Conservation (phyloP, 2,888 invertebrate species). For the Thecocarcelia acutangulata region DNA sequence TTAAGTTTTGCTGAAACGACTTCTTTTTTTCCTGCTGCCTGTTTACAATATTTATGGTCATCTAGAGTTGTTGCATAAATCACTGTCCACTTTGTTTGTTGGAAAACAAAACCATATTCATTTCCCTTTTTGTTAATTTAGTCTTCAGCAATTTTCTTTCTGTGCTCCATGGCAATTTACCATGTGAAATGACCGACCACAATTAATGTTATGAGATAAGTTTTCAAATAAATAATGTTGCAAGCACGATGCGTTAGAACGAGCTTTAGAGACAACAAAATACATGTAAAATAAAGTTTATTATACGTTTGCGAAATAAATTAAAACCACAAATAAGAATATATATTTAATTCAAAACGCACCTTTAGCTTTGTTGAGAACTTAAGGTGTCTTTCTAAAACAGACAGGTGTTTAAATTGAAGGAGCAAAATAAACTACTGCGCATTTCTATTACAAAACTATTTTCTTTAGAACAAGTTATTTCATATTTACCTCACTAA, state of each 20-base stretch:
- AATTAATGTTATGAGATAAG: slow-evolving; percentile 80
- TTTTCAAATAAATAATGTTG: slow-evolving; percentile 70
- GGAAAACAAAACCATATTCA: slow-evolving; percentile 13
- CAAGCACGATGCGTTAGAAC: slow-evolving; percentile 20
- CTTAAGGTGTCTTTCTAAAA: background rate
- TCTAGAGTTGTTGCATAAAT: slow-evolving; percentile 79
- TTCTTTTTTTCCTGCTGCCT: slow-evolving; percentile 19
- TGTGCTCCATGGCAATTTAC: slow-evolving; percentile 53
- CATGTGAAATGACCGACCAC: slow-evolving; percentile 77
- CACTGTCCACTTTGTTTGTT: slow-evolving; percentile 72
- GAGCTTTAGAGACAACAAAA: slow-evolving; percentile 8
- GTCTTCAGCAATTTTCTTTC: slow-evolving; percentile 50
- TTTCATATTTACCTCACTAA: too few species aligned
- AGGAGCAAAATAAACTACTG: too few species aligned
- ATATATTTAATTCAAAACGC: slow-evolving; percentile 17
- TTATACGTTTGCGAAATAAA: slow-evolving; percentile 50
- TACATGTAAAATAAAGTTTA: slow-evolving; percentile 14
- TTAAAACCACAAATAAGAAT: slow-evolving; percentile 60
- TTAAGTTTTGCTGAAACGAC: slow-evolving; percentile 37
- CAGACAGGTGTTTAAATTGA: too few species aligned
- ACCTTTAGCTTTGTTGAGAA: background rate
- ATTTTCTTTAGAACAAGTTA: too few species aligned
- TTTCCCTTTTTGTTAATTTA: slow-evolving; percentile 37
- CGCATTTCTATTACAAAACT: too few species aligned
- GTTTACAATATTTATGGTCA: slow-evolving; percentile 79